Base-by-base conservation (phyloP, 1,140 invertebrate genomes). In the Trichogramma pretiosum region DNA sequence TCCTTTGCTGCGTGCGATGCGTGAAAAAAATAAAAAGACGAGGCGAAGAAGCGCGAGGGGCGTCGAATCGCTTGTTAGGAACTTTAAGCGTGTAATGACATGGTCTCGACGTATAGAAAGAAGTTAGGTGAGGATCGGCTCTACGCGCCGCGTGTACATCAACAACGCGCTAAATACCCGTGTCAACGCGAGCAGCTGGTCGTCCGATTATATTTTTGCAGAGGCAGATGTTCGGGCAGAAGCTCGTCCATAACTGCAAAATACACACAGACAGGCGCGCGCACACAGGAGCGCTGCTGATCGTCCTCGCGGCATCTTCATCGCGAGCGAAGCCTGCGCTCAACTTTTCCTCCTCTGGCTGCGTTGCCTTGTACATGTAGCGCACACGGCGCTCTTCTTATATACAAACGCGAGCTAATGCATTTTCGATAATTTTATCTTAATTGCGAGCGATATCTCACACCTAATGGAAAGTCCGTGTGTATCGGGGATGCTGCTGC, bases 371-470 rank as follows among this genome's bases (percentile, higher is more conserved):
- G 3, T 14, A n/a, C 5, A 17, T 5, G 28, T 13, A 22, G 4
- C 33, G 5, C 0, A n/a, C 22, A 13, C 21, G n/a, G 14, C 16
- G 11, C 11, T 16, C 5, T 4, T 7, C 17, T 14, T 26, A n/a
- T 33, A 16, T 16, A 24, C 32, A 35, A 24, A n/a, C n/a, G n/a
- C n/a, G n/a, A n/a, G n/a, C 42, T 46, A 46, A 50, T 50, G 42
- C 42, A 30, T 42, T 46, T 46, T 51, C 49, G 44, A 51, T 51
- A 51, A 51, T 51, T 51, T 51, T 51, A 51, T 51, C 49, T 51
- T 42, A 51, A 51, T 46, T 51, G 44, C 44, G 32, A 7, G 32
- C 44, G 44, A 46, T 51, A 46, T 28, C 24, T 5, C 5, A 14
- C 32, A 38, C 14, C 36, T 51, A 51, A 51, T 46, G 49, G 49